Base-by-base conservation (phyloP, 2,888 invertebrate species). In the Archips crataeganus region DNA sequence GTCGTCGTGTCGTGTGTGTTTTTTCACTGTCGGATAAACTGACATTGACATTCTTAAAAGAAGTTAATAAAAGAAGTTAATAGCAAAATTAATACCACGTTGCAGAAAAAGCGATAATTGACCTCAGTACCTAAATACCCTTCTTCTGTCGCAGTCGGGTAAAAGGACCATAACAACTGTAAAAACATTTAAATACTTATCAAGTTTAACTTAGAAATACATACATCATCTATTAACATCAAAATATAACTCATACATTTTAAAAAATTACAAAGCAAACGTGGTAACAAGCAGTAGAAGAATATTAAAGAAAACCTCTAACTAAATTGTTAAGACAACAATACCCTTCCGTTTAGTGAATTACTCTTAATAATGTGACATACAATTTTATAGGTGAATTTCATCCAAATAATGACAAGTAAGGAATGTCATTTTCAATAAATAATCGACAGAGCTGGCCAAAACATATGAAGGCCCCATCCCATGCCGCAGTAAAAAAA, bases 381-480 rank as follows among this genome's bases (percentile, higher is more conserved):
- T 77, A 80, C 79, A 81, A 85, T 88, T 91, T 89, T 90, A 91
- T 90, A 90, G 91, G 90, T 91, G 90, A 91, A 88, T 81, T 83
- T 59, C 60, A 78, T 77, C 75, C 65, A 80, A 79, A 75, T 77
- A 76, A 81, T 83, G 80, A 84, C 81, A 81, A 76, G 66, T 67
- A 57, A 75, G 79, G 78, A 81, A 82, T 80, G 83, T 79, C 80
- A 81, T 77, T 77, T 78, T 34, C 71, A 75, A 76, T 76, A 75
- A 75, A 73, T 75, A 68, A 51, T 72, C 70, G 74, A 76, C 76
- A 79, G 76, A 79, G 80, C 2, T 75, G 75, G 88, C 93, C 94
- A 93, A 93, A 94, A 94, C 93, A 94, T 92, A 94, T 94, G 91
- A 93, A 94, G 93, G 94, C 90, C 75, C 75, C 75, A 23, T 23